Evolutionary conservation across 2,113 vertebrate genomes (phyloP), one percentile per base, ranked within the genome.

Genomic region (Todiramphus saurophagus): DNA sequence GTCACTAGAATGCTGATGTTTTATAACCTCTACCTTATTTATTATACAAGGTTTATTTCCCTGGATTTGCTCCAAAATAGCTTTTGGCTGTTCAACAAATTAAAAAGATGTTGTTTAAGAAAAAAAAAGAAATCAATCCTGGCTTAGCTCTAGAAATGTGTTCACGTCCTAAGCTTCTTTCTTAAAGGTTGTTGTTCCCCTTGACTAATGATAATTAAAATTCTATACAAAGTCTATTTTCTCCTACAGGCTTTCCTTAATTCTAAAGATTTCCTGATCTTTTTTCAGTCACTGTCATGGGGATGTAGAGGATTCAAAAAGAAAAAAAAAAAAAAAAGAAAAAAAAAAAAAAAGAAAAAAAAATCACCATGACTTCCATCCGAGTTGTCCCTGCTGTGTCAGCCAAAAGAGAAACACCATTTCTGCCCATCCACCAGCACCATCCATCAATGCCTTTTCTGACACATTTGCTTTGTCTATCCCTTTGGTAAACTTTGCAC

Each of bases 331-430:
- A n/a, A 44, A 44, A 44, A 44, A 20, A 20, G 9, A 46, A 20
- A 46, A 46, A 20, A 46, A 46, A 4, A 83, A 76, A 63, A 17
- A 44, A 86, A 55, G 35, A 51, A 23, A 27, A 28, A 27, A 55
- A 80, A 59, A 13, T 30, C 9, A 16, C 70, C 75, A 41, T 88
- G 51, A 90, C 13, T 91, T 85, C 44, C 55, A 90, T 39, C 46
- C 74, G 89, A 31, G 50, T 13, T 70, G 63, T 69, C 28, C 72
- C 75, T 86, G 87, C 87, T 90, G 82, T n/a, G 43, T 83, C 85
- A 96, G 92, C 72, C 63, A 55, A 67, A 95, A 93, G 83, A 83
- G 93, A 90, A 7, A 31, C 63, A 86, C 62, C 51, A 18, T 60
- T 90, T 87, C 68, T 88, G n/a, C 63, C 37, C 46, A 27, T 11